Percentiles rank a stretch among this genome's conserved stretches.
These are phyloP conservation scores for Odocoileus virginianus DNA, from an alignment of 2,113 vertebrate species.

Conservation along the genomic window DNA sequence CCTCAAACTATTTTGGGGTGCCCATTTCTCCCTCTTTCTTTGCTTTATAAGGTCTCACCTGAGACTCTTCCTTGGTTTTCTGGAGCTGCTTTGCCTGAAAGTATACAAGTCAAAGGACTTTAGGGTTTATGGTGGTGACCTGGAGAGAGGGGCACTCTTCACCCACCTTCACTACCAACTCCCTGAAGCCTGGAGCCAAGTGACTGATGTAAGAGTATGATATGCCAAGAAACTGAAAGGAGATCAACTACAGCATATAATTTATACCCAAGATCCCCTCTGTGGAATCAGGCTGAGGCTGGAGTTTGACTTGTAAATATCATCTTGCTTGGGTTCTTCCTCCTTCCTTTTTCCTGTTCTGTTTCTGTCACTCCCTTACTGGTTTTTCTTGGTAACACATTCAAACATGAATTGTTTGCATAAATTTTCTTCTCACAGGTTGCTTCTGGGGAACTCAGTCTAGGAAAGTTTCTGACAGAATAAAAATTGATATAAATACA, in stretches of 20 bases:
- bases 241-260: background rate
- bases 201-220: background rate
- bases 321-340: background rate
- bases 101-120: background rate
- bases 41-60: background rate
- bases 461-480: background rate
- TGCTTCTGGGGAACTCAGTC: background rate
- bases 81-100: background rate
- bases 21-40: background rate
- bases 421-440: background rate
- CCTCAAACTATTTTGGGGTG: background rate
- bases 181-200: background rate
- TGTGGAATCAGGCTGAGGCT: background rate
- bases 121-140: background rate
- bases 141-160: background rate
- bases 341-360: background rate
- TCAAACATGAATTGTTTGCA: background rate
- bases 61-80: background rate
- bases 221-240: background rate
- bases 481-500: background rate
- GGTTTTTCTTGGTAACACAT: background rate
- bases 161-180: fast-evolving
- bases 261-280: background rate
- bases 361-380: background rate
- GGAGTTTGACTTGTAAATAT: background rate